A percentile compares a stretch with the other conserved stretches of the same genome.
phyloP scores from a whole-genome alignment of 2,797 vertebrate species.

The Rachycentron canadum region DNA sequence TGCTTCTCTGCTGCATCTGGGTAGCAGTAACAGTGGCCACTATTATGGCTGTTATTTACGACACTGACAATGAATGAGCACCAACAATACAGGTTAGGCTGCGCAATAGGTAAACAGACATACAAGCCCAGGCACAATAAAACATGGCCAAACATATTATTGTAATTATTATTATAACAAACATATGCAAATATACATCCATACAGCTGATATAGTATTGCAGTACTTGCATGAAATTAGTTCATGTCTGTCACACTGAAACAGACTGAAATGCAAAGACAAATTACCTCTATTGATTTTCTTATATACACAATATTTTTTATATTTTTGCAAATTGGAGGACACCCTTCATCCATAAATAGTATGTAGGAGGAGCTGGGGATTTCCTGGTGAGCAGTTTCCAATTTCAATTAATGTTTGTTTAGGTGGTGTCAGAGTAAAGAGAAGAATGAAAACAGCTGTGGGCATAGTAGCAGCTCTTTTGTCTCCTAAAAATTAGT shows the following conservation, averaged over 20 bases:
- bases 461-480: neutral
- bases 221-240: neutral
- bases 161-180: too few species aligned
- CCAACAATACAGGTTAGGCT: neutral
- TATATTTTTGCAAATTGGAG: neutral
- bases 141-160: neutral
- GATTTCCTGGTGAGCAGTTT: neutral
- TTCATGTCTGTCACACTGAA: neutral
- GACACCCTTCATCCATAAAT: neutral
- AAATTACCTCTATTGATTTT: neutral
- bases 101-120: neutral
- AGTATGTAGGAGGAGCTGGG: neutral
- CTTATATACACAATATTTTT: neutral
- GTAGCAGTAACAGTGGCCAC: neutral
- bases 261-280: neutral
- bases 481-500: neutral
- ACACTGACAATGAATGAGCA: neutral
- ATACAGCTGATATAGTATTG: neutral
- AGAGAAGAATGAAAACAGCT: neutral
- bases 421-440: neutral
- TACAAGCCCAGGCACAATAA: neutral
- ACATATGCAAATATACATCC: neutral
- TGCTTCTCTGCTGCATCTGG: neutral
- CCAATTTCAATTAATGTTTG: neutral
- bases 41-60: too few species aligned